Base-by-base conservation (phyloP, 1,140 invertebrate genomes). In the Pollicipes pollicipes region DNA sequence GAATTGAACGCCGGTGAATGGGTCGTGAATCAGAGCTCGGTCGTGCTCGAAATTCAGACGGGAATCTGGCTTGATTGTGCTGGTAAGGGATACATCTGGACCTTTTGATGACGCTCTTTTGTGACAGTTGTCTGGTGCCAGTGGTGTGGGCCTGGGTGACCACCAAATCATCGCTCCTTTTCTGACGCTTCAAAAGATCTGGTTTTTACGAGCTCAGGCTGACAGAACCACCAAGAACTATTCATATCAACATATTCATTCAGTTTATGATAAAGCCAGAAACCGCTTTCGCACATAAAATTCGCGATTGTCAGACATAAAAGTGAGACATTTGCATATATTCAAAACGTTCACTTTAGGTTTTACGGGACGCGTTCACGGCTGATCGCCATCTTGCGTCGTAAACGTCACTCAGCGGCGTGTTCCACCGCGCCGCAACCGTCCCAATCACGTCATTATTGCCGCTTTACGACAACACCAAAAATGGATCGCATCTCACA, bases 241-340 rank as follows among this genome's bases (percentile, higher is more conserved):
- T 58, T 58, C 45, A 58, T 58, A 58, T 58, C 45, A 58, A 58
- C 45, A 58, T 58, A 58, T 58, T 58, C 45, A 58, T 58, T 58
- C 45, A 58, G 45, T 58, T 58, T 58, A 58, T 58, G 45, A 58
- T 58, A 58, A 58, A 58, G 45, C 45, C 45, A 3, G 45, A 58
- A 58, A 58, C 45, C 45, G 45, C 45, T 58, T 58, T 58, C 45
- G 45, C 45, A 58, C 45, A 58, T 58, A 58, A 58, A 58, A 58
- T 58, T 24, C 45, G 45, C 45, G 45, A 58, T 58, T 58, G 45
- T 58, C 45, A 58, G 45, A 58, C 45, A 58, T 58, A 58, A 58
- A 58, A 58, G 45, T 58, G 45, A 58, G 45, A 58, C 45, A 58
- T 58, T 58, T 58, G 45, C 45, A 58, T 58, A 58, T 58, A 58